Percentiles rank a stretch among this genome's conserved stretches.
phyloP scores from a whole-genome alignment of 2,797 vertebrate genomes.

The Anas acuta region DNA sequence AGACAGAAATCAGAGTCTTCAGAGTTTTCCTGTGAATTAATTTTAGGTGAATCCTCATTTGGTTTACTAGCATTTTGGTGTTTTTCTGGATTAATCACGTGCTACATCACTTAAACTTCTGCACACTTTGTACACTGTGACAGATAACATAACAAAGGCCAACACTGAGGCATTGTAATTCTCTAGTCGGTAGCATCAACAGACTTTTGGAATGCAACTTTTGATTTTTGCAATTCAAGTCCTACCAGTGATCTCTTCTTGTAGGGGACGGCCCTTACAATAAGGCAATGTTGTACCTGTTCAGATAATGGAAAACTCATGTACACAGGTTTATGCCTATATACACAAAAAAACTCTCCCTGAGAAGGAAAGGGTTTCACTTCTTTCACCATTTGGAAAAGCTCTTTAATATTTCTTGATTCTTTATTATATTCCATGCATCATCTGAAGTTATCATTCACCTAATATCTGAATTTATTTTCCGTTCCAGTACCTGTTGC shows the following conservation, averaged over 20 bases:
- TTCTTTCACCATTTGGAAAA: not conserved
- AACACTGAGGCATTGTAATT: not conserved
- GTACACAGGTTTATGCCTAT: not conserved
- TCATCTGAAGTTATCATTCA: not conserved
- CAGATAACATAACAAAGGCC: not conserved
- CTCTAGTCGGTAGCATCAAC: not conserved
- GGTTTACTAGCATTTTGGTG: not conserved
- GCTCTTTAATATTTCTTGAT: not conserved
- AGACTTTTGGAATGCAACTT: not conserved
- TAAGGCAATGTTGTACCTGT: not conserved
- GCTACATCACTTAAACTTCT: not conserved
- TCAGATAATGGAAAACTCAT: not conserved
- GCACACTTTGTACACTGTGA: not conserved
- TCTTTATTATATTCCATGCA: not conserved
- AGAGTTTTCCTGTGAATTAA: accelerated
- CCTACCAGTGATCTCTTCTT: not conserved
- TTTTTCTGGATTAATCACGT: not conserved
- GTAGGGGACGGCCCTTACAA: not conserved
- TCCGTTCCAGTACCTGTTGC: not conserved
- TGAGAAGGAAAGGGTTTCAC: not conserved
- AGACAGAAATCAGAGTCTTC: not conserved
- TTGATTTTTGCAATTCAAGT: not conserved
- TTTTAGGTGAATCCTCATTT: not conserved
- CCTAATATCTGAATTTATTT: not conserved
- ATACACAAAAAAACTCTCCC: not conserved